Conservation (phyloP, 2,113 vertebrate species). For the Salvelinus sp. region DNA sequence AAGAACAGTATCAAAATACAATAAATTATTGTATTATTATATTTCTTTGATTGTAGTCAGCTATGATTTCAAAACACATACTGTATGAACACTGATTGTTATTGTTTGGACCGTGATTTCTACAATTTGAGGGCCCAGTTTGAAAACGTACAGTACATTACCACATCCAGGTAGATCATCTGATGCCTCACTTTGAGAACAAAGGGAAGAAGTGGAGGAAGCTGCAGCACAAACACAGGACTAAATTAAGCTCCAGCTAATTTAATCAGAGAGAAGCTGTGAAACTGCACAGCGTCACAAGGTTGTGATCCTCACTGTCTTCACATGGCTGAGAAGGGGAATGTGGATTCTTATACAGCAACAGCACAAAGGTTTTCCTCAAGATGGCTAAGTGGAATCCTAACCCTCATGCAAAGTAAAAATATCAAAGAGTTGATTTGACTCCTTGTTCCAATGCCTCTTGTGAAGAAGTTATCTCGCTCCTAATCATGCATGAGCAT, state of each 20-base stretch:
- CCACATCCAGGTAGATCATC: background rate
- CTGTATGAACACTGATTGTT: no score
- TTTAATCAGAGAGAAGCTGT: slow-evolving; percentile 23
- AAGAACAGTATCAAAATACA: no score
- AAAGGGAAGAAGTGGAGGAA: background rate
- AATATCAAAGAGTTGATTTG: background rate
- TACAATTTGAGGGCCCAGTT: background rate
- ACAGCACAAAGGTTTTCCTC: background rate
- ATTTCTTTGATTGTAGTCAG: background rate
- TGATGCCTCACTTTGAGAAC: background rate
- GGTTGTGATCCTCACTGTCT: background rate
- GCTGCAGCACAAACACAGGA: background rate
- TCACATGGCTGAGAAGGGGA: background rate
- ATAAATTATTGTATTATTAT: background rate
- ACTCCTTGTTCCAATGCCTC: background rate
- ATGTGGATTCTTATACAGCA: background rate
- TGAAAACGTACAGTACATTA: background rate
- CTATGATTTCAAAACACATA: no score
- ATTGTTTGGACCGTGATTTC: background rate
- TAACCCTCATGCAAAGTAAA: background rate
- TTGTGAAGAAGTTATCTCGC: background rate
- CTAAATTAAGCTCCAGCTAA: slow-evolving; percentile 26
- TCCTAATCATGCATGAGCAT: background rate
- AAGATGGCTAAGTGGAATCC: background rate
- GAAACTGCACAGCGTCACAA: background rate